Base-by-base conservation (phyloP, 2,113 vertebrate species). In the Cryptomyrus ogoouensis region DNA sequence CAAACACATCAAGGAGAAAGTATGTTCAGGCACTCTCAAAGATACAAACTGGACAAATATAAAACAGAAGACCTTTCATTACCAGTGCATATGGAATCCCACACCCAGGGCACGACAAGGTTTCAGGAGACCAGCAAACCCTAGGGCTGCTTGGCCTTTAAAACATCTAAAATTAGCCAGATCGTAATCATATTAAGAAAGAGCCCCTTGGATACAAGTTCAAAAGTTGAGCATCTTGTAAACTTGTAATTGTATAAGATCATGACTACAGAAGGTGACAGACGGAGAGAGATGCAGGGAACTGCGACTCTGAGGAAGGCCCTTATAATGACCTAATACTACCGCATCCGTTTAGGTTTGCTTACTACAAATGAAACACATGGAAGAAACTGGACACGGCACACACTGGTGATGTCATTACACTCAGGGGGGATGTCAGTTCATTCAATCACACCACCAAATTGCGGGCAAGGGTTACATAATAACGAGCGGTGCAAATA, bases 271-370 rank as follows among this genome's bases (percentile, higher is more conserved):
- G 87, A 92, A 95, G 92, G 94, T 95, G 95, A 94, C 95, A 95
- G 93, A 94, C 95, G 94, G 94, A 94, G 62, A 94, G 92, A 94
- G 93, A 92, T 92, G 92, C 92, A 92, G 91, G 93, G 94, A 95
- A 94, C 88, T 90, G 92, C 35, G 90, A 94, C 90, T 90, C 93
- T 88, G 89, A n/a, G 90, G 92, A 94, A 94, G 70, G 89, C 90
- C 93, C 94, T 94, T 89, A 9, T 91, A 91, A 90, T 89, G 91
- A 91, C 89, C 87, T 12, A n/a, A 12, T n/a, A 35, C 39, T n/a
- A 46, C 47, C 5, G 58, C 52, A 90, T 89, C 80, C 42, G 9
- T 89, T 89, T 89, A 88, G 85, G 90, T 91, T 39, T 83, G 46
- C 8, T 90, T 89, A 35, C n/a, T 90, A 91, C 70, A 83, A 1